Conservation (phyloP, 2,797 vertebrate species). For the Onychomys torridus region DNA sequence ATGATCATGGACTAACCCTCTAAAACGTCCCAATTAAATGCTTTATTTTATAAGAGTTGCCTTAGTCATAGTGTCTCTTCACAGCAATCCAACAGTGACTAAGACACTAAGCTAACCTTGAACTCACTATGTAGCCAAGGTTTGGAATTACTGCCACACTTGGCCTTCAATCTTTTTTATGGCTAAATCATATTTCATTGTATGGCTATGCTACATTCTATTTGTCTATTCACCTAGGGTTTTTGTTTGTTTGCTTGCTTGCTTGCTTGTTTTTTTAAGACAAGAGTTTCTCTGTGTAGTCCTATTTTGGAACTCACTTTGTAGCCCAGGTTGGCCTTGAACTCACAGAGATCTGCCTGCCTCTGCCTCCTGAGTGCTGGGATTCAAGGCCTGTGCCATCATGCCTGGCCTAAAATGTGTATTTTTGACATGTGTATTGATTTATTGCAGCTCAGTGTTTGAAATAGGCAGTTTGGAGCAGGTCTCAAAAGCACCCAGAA, state of each 20-base stretch:
- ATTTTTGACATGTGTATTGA: not conserved
- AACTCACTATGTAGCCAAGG: not conserved
- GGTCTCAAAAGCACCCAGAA: not conserved
- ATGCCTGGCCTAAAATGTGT: not conserved
- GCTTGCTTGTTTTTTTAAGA: not conserved
- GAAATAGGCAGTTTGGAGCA: not conserved
- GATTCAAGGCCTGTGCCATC: not conserved
- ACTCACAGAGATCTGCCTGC: not conserved
- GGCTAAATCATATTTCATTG: not conserved
- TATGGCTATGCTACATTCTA: not conserved
- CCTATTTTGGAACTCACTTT: not conserved
- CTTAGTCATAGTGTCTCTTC: not conserved
- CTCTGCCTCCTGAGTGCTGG: not conserved
- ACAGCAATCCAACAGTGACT: not conserved
- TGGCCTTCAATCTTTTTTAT: not conserved
- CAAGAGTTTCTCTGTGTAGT: not conserved
- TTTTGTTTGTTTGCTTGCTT: not conserved
- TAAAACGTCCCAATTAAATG: not conserved
- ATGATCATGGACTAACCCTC: not conserved
- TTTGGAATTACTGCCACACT: not conserved
- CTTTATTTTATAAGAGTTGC: not conserved
- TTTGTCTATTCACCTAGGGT: not conserved
- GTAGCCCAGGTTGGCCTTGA: not conserved
- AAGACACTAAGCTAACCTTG: not conserved
- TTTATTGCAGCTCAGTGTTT: not conserved